Evolutionary conservation across 2,113 vertebrate genomes (phyloP).

Genomic region (Poeciliopsis prolifica): DNA sequence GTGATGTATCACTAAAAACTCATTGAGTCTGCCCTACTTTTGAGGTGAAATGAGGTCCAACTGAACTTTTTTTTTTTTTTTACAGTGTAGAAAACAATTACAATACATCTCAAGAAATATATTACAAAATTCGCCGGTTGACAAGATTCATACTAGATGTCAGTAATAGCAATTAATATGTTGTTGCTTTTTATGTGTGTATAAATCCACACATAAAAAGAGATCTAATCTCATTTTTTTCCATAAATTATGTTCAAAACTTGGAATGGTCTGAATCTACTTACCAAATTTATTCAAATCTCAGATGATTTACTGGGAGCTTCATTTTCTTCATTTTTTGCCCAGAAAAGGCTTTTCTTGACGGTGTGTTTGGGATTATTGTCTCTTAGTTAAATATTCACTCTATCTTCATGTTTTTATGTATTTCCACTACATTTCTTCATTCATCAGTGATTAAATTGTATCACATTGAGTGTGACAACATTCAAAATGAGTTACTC

Average conservation of each 20-base stretch:
- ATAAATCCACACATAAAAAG: not conserved
- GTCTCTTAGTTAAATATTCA: no score
- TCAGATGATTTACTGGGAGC: no score
- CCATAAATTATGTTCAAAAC: no score
- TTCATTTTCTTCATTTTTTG: no score
- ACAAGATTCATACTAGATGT: not conserved
- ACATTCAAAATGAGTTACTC: not conserved
- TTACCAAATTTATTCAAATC: not conserved
- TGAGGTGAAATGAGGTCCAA: conserved; percentile 21
- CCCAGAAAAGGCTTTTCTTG: not conserved
- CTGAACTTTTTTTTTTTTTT: not conserved
- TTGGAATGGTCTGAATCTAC: not conserved
- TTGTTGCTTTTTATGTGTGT: no score
- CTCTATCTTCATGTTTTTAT: no score
- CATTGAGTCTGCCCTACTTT: not conserved
- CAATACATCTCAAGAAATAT: not conserved
- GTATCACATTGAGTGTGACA: not conserved
- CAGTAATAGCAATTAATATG: not conserved
- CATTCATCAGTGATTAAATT: no score
- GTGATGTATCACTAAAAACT: not conserved
- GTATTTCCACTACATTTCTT: no score
- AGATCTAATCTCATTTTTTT: no score
- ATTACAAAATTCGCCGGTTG: not conserved
- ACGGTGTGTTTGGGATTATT: not conserved
- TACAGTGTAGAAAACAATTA: not conserved